These are phyloP conservation scores for Drosophila neotestacea DNA, from an alignment of 2,888 invertebrate genomes.

Conservation along the genomic window DNA sequence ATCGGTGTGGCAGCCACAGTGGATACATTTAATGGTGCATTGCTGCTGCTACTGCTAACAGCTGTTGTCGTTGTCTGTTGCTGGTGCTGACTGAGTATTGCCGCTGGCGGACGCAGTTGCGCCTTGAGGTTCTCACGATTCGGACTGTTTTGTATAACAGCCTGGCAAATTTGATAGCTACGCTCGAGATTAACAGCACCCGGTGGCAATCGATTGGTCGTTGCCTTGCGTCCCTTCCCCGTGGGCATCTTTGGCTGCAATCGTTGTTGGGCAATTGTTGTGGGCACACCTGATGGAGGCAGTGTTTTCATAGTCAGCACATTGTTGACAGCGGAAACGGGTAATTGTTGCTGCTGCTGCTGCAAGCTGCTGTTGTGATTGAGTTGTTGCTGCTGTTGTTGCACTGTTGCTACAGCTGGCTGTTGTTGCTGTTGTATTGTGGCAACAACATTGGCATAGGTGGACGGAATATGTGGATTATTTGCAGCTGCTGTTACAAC, in stretches of 20 bases:
- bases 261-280: constrained; percentile 84
- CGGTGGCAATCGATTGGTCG: constrained; percentile 91
- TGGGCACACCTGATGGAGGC: constrained; percentile 82
- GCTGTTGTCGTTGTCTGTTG: constrained; percentile 37
- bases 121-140: constrained; percentile 94
- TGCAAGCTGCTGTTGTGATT: constrained; percentile 64
- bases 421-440: constrained; percentile 35
- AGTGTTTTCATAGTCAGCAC: constrained; percentile 81
- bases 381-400: constrained; percentile 22
- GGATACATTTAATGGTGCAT: constrained; percentile 65
- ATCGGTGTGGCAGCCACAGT: constrained; percentile 68
- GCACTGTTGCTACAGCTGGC: constrained; percentile 26
- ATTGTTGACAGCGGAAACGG: constrained; percentile 83
- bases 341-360: constrained; percentile 67
- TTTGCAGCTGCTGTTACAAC: constrained; percentile 30
- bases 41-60: constrained; percentile 53
- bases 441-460: constrained; percentile 71
- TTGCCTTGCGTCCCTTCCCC: constrained; percentile 85
- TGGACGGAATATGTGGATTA: constrained; percentile 77
- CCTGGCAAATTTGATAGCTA: constrained; percentile 97
- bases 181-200: constrained; percentile 96
- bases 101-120: constrained; percentile 94
- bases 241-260: constrained; percentile 81
- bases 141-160: constrained; percentile 96
- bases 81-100: constrained; percentile 86